Percentiles rank a stretch among this genome's conserved stretches.
Conservation (phyloP, 2,888 invertebrate species). For the Sepioteuthis lessoniana region DNA sequence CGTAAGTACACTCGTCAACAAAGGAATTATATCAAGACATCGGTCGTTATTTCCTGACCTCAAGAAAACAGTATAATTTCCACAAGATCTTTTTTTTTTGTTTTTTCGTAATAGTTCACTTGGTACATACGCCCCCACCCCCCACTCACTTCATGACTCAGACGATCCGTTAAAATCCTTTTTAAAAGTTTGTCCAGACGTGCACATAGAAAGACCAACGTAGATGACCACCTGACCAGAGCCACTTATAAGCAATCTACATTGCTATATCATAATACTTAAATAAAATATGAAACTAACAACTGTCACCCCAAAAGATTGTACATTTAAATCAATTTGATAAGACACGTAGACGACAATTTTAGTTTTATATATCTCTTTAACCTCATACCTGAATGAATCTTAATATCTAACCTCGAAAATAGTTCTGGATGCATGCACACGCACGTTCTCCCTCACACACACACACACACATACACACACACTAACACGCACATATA, state of each 20-base stretch:
- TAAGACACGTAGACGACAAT: not conserved
- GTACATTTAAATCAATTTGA: not conserved
- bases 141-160: too few species aligned
- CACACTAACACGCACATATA: not conserved
- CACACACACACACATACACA: not conserved
- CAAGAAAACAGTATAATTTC: too few species aligned
- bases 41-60: too few species aligned
- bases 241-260: not conserved
- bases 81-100: too few species aligned
- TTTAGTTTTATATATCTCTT: not conserved
- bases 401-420: not conserved
- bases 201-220: too few species aligned
- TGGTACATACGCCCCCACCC: too few species aligned
- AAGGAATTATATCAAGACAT: too few species aligned
- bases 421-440: not conserved
- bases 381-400: not conserved
- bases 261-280: not conserved
- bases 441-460: not conserved
- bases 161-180: too few species aligned
- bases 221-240: too few species aligned
- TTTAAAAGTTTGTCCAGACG: too few species aligned
- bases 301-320: not conserved
- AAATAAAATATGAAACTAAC: not conserved
- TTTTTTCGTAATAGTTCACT: too few species aligned
- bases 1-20: too few species aligned